A percentile compares a stretch with the other conserved stretches of the same genome.
These are phyloP conservation scores for Sinocyclocheilus maitianheensis DNA, from an alignment of 2,113 vertebrate species.

Conservation along the genomic window DNA sequence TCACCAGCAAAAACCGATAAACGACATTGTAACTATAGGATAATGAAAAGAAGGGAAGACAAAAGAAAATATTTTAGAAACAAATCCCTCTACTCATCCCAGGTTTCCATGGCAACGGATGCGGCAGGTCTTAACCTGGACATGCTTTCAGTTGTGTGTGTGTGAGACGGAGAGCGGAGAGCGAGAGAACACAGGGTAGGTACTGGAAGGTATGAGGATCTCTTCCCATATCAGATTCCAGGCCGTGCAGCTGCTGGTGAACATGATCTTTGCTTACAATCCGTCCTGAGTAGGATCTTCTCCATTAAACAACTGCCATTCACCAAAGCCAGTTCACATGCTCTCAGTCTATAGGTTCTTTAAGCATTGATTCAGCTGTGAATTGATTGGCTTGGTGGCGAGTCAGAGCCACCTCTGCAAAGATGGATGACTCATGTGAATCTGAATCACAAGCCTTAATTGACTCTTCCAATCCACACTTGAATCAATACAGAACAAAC, in stretches of 20 bases:
- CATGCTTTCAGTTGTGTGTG: slow-evolving; percentile 57
- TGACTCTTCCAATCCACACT: slow-evolving; percentile 48
- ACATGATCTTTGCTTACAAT: background rate
- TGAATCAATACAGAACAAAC: slow-evolving; percentile 44
- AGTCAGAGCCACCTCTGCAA: slow-evolving; percentile 34
- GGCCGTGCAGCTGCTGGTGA: slow-evolving; percentile 1
- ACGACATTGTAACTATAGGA: background rate
- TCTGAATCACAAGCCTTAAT: slow-evolving; percentile 55
- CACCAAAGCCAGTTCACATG: background rate
- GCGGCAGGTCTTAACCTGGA: slow-evolving; percentile 62
- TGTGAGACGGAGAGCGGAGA: background rate
- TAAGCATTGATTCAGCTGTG: slow-evolving; percentile 43
- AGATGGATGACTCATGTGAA: slow-evolving; percentile 47
- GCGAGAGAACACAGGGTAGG: background rate
- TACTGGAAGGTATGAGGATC: background rate
- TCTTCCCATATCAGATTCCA: background rate
- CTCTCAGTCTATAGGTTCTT: slow-evolving; percentile 3
- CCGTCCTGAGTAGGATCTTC: background rate
- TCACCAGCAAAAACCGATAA: no score
- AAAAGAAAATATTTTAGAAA: slow-evolving; percentile 49
- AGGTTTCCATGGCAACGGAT: slow-evolving; percentile 65
- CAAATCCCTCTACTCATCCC: slow-evolving; percentile 44
- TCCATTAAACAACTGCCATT: background rate
- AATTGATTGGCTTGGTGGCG: slow-evolving; percentile 40
- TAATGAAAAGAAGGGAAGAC: slow-evolving; percentile 1